Evolutionary conservation across 2,113 vertebrate species (phyloP), one percentile per base, ranked within the genome.

Genomic region (Chelonoidis abingdonii): DNA sequence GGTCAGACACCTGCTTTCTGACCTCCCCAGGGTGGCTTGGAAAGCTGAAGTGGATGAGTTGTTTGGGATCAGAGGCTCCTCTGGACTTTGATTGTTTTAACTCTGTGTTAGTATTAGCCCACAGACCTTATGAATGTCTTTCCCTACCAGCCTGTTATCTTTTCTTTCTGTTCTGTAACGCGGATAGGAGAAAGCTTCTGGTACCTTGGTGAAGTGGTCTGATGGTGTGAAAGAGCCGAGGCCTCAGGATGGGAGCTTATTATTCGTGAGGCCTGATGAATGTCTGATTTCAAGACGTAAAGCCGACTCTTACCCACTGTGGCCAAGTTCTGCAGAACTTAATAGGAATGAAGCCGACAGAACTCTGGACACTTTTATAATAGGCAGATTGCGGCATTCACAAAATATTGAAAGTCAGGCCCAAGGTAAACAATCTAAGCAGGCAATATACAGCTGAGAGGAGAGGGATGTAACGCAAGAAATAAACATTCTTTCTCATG

Each of bases 11-110:
- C 4, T 11, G n/a, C 86, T n/a, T n/a, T 38, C 2, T 0, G 1
- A 5, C 3, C 41, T 16, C 49, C 9, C 27, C 3, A 27, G 3
- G 1, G 65, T 1, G 9, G 19, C 21, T 79, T 85, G 65, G 29
- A 0, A 1, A 10, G 52, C 24, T 5, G 2, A 5, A 0, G 1
- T 79, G 52, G 80, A 4, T 11, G 75, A 12, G n/a, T 54, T 85
- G 76, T 12, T 9, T 79, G 44, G 7, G 78, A 25, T 22, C 75
- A 78, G 6, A 47, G 75, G 24, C 38, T 44, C 7, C 62, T 69
- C 35, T 69, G 7, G 35, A n/a, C 17, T 69, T 19, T n/a, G 62
- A 69, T 72, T 72, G n/a, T 72, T 72, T 72, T 72, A 72, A 72
- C 65, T 69, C 65, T 47, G 41, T 44, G 10, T 47, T 47, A 76